A percentile compares a stretch with the other conserved stretches of the same genome.
Evolutionary conservation across 92 coral and sea anemone species (phyloP).

Genomic region (Virgularia gustaviana): DNA sequence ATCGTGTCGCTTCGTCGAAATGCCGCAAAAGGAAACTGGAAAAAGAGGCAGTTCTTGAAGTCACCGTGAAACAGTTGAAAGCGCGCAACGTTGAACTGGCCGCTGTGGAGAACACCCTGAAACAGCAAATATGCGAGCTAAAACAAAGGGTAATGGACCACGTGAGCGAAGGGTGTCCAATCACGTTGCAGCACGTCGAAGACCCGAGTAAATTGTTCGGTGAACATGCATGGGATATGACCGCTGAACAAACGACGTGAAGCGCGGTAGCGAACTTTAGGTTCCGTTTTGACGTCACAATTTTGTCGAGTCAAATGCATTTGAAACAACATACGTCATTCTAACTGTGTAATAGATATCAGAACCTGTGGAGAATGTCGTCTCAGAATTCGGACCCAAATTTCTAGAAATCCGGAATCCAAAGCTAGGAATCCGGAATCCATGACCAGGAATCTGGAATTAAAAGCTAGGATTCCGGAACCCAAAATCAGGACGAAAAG

Average conservation of each 20-base stretch:
- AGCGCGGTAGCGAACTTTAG: too few species aligned
- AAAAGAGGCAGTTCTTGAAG: conserved; percentile 85
- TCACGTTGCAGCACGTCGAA: conserved; percentile 76
- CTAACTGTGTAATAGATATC: too few species aligned
- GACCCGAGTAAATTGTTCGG: conserved; percentile 8
- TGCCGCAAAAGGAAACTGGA: conserved; percentile 95
- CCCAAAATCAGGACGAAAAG: too few species aligned
- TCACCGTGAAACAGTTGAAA: conserved; percentile 78
- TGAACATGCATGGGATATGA: conserved; percentile 18
- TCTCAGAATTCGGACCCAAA: too few species aligned
- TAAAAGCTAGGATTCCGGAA: too few species aligned
- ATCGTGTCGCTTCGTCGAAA: conserved; percentile 96
- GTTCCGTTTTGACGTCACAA: too few species aligned
- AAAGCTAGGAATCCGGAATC: too few species aligned
- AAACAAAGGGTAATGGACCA: conserved; percentile 98
- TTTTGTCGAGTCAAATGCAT: too few species aligned
- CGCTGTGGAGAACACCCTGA: conserved; percentile 87
- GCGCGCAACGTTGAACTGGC: conserved; percentile 89
- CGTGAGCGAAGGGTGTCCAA: conserved; percentile 97
- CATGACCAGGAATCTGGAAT: too few species aligned
- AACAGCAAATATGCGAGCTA: conserved; percentile 97
- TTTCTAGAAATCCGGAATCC: too few species aligned
- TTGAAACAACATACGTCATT: too few species aligned
- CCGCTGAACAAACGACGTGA: conserved; percentile 23
- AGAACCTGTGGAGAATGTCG: too few species aligned